These are phyloP conservation scores for Drymonia ruficornis DNA, from an alignment of 2,888 invertebrate species.

Conservation along the genomic window DNA sequence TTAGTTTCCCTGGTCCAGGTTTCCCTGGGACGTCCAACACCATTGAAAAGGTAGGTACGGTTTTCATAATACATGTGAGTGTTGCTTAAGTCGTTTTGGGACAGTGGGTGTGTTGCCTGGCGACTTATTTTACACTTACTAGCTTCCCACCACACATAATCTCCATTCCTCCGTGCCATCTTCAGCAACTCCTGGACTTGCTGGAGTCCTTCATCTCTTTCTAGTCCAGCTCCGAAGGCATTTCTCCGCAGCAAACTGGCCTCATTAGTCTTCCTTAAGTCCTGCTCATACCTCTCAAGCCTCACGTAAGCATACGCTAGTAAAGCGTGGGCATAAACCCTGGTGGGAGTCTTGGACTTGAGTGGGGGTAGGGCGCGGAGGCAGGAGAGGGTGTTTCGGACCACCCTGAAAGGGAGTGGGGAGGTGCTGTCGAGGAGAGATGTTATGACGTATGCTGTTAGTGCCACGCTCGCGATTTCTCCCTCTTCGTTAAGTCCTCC, in stretches of 20 bases:
- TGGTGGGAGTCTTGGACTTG: conserved; percentile 51
- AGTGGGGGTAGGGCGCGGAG: conserved; percentile 74
- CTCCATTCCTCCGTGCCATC: conserved; percentile 66
- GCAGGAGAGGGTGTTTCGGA: conserved; percentile 86
- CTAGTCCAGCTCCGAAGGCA: conserved; percentile 38
- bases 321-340: conserved; percentile 64
- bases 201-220: conserved; percentile 57
- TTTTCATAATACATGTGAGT: no score
- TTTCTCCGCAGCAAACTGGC: conserved; percentile 43
- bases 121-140: no score
- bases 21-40: no score
- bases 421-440: conserved; percentile 86
- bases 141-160: conserved; percentile 93
- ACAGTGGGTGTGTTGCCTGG: no score
- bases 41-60: no score
- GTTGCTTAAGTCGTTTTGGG: no score
- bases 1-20: no score
- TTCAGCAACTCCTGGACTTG: conserved; percentile 61
- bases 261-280: conserved; percentile 52
- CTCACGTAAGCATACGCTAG: conserved; percentile 64
- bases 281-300: conserved; percentile 60
- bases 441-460: conserved; percentile 89
- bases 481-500: conserved; percentile 82
- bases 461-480: conserved; percentile 83
- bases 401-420: conserved; percentile 70